phyloP scores from a whole-genome alignment of 2,888 invertebrate species.

The Deroplatys truncata region DNA sequence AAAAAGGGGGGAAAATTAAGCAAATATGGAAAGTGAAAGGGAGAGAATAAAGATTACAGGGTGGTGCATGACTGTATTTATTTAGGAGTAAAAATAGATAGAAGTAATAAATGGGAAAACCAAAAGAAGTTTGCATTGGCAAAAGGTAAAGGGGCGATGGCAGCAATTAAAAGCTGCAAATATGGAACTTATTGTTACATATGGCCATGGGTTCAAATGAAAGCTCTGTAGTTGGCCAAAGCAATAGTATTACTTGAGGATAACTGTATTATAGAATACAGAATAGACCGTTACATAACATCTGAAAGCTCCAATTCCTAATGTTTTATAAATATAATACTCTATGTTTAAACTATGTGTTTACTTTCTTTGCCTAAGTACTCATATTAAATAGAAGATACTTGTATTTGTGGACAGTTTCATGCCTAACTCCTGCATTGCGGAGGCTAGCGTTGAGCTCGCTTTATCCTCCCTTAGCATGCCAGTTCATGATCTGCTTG shows the following conservation, averaged over 20 bases:
- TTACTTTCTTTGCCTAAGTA: background rate
- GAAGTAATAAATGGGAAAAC: too few relatives aligned
- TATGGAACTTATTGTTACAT: too few relatives aligned
- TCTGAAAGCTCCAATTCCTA: background rate
- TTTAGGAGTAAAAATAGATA: too few relatives aligned
- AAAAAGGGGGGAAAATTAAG: too few relatives aligned
- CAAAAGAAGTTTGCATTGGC: too few relatives aligned
- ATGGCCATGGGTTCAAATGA: too few relatives aligned
- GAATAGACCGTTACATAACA: background rate
- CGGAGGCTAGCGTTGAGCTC: background rate
- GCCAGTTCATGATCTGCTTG: background rate
- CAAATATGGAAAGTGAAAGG: too few relatives aligned
- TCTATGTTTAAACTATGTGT: background rate
- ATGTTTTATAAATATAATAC: background rate
- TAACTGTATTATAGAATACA: background rate
- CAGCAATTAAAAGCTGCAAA: too few relatives aligned
- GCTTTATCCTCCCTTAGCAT: background rate
- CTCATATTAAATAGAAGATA: background rate
- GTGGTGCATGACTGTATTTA: too few relatives aligned
- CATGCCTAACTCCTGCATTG: background rate
- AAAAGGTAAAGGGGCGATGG: too few relatives aligned
- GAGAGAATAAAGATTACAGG: too few relatives aligned
- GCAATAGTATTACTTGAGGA: background rate
- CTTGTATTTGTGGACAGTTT: background rate
- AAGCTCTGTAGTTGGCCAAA: background rate